These are phyloP conservation scores for Ascaphus truei DNA, from an alignment of 2,113 vertebrate species.

Conservation along the genomic window DNA sequence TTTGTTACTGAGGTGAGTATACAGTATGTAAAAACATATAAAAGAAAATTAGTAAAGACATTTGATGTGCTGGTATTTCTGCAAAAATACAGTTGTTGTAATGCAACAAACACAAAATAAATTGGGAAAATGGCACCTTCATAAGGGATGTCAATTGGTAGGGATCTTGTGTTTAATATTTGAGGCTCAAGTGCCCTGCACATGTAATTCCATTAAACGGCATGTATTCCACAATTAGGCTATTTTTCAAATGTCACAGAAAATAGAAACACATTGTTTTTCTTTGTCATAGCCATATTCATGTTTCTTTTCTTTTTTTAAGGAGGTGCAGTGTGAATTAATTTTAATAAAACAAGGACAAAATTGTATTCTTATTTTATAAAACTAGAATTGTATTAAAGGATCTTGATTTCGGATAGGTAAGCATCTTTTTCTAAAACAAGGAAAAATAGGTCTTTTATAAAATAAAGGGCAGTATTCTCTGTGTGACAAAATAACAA, in stretches of 20 bases:
- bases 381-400: neutral
- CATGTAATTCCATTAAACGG: neutral
- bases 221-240: neutral
- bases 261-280: constrained; percentile 1
- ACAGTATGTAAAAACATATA: too few species aligned
- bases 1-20: too few species aligned
- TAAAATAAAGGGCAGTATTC: constrained; percentile 33
- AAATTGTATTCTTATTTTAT: neutral
- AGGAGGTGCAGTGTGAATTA: neutral
- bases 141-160: neutral
- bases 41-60: too few species aligned
- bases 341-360: neutral
- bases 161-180: neutral
- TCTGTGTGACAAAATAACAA: constrained; percentile 62
- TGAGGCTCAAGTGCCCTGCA: neutral
- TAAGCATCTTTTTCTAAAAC: constrained; percentile 38
- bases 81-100: too few species aligned
- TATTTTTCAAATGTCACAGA: constrained; percentile 9
- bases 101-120: too few species aligned
- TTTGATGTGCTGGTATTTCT: too few species aligned
- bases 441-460: constrained; percentile 33
- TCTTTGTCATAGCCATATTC: constrained; percentile 13
- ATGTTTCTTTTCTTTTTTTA: constrained; percentile 21
- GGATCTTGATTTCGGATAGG: neutral
- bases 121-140: neutral